Conservation (phyloP, 1,140 invertebrate genomes). For the Aphelenchoides besseyi region DNA sequence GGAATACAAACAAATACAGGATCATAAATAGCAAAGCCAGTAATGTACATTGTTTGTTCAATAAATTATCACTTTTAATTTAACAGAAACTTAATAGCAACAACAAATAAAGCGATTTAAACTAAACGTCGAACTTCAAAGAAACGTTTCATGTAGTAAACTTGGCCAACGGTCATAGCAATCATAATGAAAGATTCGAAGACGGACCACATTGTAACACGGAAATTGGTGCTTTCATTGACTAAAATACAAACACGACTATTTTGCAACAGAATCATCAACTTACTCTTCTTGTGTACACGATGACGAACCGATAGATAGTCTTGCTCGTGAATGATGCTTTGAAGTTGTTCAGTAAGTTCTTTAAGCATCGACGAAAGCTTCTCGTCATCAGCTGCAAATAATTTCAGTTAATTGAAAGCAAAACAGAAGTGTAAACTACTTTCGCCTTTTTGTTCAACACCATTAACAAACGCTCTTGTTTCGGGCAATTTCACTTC, state of each 20-base stretch:
- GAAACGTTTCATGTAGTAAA: constrained; percentile 96
- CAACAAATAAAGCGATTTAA: constrained; percentile 63
- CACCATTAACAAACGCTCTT: background rate
- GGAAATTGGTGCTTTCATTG: constrained; percentile 95
- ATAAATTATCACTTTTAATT: constrained; percentile 11
- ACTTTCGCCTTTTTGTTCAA: constrained; percentile 88
- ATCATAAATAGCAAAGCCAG: background rate
- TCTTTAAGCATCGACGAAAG: constrained; percentile 95
- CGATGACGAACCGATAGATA: constrained; percentile 97
- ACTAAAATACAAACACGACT: constrained; percentile 66
- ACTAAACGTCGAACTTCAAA: constrained; percentile 98
- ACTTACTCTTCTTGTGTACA: constrained; percentile 80
- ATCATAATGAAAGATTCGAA: constrained; percentile 88
- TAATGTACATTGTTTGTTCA: background rate
- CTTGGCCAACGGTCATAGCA: constrained; percentile 63
- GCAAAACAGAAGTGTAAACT: background rate
- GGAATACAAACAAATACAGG: background rate
- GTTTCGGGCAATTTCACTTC: background rate
- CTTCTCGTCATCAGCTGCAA: constrained; percentile 66
- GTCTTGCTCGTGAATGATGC: constrained; percentile 97
- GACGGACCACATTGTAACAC: constrained; percentile 95
- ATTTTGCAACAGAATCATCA: background rate
- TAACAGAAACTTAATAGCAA: background rate
- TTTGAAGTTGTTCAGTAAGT: constrained; percentile 78
- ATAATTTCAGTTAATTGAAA: constrained; percentile 58